Conservation (phyloP, 2,888 invertebrate genomes). For the Plagodis dolabraria region DNA sequence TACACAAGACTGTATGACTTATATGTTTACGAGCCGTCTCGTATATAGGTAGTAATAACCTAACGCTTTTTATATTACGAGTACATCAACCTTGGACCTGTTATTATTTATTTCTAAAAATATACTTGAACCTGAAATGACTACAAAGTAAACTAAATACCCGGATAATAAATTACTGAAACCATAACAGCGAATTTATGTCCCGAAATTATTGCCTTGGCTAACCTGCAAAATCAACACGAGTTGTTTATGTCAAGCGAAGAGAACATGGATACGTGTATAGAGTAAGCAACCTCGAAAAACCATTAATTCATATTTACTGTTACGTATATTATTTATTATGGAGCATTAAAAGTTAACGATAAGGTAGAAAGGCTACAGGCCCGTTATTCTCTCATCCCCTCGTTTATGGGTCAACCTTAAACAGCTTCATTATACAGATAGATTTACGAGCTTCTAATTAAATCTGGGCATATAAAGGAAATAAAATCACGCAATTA, state of each 20-base stretch:
- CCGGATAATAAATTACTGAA: conserved; percentile 45
- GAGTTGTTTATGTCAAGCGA: conserved; percentile 54
- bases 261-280: conserved; percentile 57
- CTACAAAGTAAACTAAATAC: conserved; percentile 31
- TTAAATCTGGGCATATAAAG: conserved; percentile 48
- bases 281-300: conserved; percentile 65
- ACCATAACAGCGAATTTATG: conserved; percentile 54
- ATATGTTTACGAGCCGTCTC: no score
- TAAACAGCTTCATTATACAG: conserved; percentile 67
- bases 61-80: neutral
- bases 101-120: conserved; percentile 6
- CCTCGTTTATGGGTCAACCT: conserved; percentile 72
- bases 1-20: no score
- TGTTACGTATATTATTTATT: conserved; percentile 61
- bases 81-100: conserved; percentile 1
- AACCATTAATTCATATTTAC: conserved; percentile 80
- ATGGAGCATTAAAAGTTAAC: conserved; percentile 81
- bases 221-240: conserved; percentile 56
- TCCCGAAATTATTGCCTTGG: conserved; percentile 48
- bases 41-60: no score
- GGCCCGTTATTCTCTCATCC: conserved; percentile 61
- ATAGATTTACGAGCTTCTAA: conserved; percentile 61
- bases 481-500: conserved; percentile 28
- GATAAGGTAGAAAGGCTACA: conserved; percentile 71
- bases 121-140: conserved; percentile 12